phyloP scores from a whole-genome alignment of 2,113 vertebrate genomes.

The Silurus glanis region DNA sequence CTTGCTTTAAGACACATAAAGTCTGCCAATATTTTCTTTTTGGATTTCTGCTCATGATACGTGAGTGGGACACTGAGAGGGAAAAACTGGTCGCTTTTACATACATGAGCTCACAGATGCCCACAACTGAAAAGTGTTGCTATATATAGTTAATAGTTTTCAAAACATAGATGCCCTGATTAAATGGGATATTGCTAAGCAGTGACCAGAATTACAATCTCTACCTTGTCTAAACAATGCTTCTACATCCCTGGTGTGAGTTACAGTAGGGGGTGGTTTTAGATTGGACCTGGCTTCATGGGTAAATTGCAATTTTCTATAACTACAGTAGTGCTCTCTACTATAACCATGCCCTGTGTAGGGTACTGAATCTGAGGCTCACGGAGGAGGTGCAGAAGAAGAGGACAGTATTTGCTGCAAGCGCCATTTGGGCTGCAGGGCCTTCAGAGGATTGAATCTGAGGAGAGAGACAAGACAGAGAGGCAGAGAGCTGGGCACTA shows the following conservation, averaged over 20 bases:
- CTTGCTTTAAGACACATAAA: background rate
- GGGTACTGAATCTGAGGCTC: conserved; percentile 65
- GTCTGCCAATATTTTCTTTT: background rate
- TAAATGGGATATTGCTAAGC: background rate
- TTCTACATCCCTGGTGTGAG: background rate
- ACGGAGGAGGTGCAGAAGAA: conserved; percentile 65
- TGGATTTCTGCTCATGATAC: background rate
- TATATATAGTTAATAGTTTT: background rate
- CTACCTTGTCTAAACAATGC: background rate
- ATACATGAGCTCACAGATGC: background rate
- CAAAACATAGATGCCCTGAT: background rate
- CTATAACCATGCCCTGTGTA: conserved; percentile 58
- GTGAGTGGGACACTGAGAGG: background rate
- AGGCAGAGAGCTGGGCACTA: conserved; percentile 49
- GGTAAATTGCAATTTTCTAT: conserved; percentile 5
- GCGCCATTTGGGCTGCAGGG: conserved; percentile 75
- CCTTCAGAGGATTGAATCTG: conserved; percentile 81
- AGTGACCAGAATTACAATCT: background rate
- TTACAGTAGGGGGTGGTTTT: conserved; percentile 26
- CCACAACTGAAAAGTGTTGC: background rate
- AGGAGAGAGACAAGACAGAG: conserved; percentile 59
- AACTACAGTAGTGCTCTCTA: conserved; percentile 24
- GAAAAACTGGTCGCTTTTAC: background rate
- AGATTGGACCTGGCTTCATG: conserved; percentile 25
- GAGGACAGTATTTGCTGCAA: conserved; percentile 73